Evolutionary conservation across 1,140 invertebrate species (phyloP).

Genomic region (Drosophila punjabiensis): DNA sequence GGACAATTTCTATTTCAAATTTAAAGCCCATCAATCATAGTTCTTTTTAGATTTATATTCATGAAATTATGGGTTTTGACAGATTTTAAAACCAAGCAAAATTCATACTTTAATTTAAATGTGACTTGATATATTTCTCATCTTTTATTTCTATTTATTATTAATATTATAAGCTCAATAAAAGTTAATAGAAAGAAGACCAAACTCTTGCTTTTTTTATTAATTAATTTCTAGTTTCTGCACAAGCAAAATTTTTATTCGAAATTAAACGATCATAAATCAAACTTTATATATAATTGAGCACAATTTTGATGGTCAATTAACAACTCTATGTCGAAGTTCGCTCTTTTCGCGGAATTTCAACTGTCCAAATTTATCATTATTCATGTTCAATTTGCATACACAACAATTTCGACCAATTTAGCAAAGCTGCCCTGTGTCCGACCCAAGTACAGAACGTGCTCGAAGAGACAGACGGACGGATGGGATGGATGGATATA

Average conservation of each 20-base stretch:
- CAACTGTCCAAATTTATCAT: slow-evolving; percentile 26
- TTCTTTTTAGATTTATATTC: background rate
- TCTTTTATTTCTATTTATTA: background rate
- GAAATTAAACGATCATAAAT: slow-evolving; percentile 43
- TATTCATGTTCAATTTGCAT: slow-evolving; percentile 59
- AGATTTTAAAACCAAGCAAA: background rate
- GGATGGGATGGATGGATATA: background rate
- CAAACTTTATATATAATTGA: slow-evolving; percentile 38
- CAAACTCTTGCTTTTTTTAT: background rate
- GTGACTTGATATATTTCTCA: too few relatives aligned
- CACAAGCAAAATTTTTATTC: slow-evolving; percentile 41
- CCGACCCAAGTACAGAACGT: slow-evolving; percentile 16
- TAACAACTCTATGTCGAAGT: slow-evolving; percentile 34
- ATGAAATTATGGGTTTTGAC: too few relatives aligned
- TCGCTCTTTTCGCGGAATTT: slow-evolving; percentile 15
- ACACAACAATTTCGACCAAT: slow-evolving; percentile 73
- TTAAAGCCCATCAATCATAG: background rate
- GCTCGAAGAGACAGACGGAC: background rate
- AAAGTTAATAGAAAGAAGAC: background rate
- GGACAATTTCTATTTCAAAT: background rate
- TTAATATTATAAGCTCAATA: background rate
- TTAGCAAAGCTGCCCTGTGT: slow-evolving; percentile 45
- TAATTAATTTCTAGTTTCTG: slow-evolving; percentile 7
- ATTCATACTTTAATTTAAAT: background rate
- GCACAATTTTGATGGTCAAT: slow-evolving; percentile 15